phyloP scores from a whole-genome alignment of 2,113 vertebrate genomes.

The Paedocypris sp. region DNA sequence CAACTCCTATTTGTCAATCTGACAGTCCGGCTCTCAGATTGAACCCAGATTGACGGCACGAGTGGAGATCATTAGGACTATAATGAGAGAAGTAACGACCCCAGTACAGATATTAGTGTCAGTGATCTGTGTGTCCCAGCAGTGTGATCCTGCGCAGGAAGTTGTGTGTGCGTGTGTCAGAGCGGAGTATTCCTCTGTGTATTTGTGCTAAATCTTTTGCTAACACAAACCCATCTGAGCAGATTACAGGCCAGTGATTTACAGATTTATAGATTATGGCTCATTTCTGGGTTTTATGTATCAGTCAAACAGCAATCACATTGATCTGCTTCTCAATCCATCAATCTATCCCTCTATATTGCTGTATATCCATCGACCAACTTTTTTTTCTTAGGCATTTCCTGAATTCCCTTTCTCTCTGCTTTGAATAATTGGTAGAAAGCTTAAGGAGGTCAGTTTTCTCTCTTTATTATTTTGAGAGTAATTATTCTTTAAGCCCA shows the following conservation, averaged over 20 bases:
- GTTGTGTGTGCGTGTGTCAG: constrained; percentile 12
- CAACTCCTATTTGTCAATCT: constrained; percentile 4
- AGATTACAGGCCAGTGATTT: constrained; percentile 53
- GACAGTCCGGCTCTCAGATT: not conserved
- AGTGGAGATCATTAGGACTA: constrained; percentile 1
- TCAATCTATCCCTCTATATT: not conserved
- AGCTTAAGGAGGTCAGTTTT: too few species aligned
- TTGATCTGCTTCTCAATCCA: not conserved
- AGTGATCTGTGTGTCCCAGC: constrained; percentile 26
- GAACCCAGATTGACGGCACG: not conserved
- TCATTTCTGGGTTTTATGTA: constrained; percentile 51
- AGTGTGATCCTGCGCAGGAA: constrained; percentile 40
- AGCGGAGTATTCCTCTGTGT: constrained; percentile 41
- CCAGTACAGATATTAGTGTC: constrained; percentile 30
- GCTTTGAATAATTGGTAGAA: too few species aligned
- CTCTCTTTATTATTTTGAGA: too few species aligned
- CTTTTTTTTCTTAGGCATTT: not conserved
- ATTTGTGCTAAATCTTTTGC: constrained; percentile 50
- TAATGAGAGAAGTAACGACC: constrained; percentile 6
- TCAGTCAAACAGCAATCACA: constrained; percentile 22
- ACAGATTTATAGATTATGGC: constrained; percentile 58
- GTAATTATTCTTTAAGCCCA: too few species aligned
- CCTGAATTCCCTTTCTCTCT: too few species aligned
- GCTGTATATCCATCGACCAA: not conserved
- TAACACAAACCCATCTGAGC: constrained; percentile 44